Evolutionary conservation across 1,140 invertebrate species (phyloP).

Genomic region (Popillia japonica): DNA sequence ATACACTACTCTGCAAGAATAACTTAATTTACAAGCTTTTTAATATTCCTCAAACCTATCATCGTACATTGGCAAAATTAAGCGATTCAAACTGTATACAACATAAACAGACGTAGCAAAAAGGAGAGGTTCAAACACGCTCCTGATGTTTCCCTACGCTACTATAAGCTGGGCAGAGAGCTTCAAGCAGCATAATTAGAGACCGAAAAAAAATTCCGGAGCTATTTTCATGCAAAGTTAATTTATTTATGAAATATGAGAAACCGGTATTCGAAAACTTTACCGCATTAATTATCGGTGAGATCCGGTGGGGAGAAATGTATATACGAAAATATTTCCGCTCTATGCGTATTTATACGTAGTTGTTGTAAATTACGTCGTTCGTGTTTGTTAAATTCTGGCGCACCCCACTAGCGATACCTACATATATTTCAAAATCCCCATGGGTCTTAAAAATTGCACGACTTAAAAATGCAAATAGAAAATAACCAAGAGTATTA

Average conservation of each 20-base stretch:
- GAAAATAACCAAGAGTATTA: no score
- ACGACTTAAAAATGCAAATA: neutral
- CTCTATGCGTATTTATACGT: neutral
- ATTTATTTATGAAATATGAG: slow-evolving; percentile 41
- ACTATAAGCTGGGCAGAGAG: neutral
- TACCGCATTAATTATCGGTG: slow-evolving; percentile 36
- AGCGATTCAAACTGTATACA: neutral
- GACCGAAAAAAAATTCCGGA: slow-evolving; percentile 25
- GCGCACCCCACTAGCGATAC: neutral
- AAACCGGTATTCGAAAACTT: slow-evolving; percentile 28
- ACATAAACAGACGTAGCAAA: neutral
- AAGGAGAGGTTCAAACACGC: neutral
- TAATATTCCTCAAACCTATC: neutral
- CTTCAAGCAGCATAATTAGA: neutral
- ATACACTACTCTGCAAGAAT: no score
- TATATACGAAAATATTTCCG: slow-evolving; percentile 35
- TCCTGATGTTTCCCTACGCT: neutral
- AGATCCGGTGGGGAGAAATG: neutral
- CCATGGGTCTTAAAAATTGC: neutral
- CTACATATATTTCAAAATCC: neutral
- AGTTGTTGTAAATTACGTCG: neutral
- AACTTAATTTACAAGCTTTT: no score
- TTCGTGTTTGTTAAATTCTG: slow-evolving; percentile 11
- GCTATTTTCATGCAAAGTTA: slow-evolving; percentile 37
- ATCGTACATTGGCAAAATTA: neutral